Percentiles rank a stretch among this genome's conserved stretches.
Conservation (phyloP, 1,140 invertebrate species). For the Zaprionus capensis region DNA sequence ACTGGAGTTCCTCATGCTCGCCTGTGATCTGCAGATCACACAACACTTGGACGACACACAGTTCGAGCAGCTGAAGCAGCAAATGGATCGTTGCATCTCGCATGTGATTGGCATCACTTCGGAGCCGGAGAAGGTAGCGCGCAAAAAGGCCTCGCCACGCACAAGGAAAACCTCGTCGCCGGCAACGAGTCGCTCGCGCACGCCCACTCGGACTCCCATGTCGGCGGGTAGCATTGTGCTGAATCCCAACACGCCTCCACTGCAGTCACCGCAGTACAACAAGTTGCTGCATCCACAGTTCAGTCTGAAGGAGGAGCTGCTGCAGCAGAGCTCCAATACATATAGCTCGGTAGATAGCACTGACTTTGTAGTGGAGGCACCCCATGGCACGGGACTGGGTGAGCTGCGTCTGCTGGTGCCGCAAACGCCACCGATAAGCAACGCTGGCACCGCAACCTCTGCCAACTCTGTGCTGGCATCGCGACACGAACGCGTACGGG, state of each 20-base stretch:
- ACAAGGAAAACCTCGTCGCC: slow-evolving; percentile 83
- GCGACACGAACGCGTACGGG: slow-evolving; percentile 83
- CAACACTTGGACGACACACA: slow-evolving; percentile 89
- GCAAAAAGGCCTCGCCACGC: slow-evolving; percentile 85
- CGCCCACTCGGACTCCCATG: slow-evolving; percentile 77
- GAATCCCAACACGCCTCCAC: slow-evolving; percentile 73
- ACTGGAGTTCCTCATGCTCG: slow-evolving; percentile 92
- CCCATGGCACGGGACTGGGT: slow-evolving; percentile 42
- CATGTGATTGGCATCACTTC: slow-evolving; percentile 90
- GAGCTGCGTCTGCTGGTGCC: slow-evolving; percentile 75
- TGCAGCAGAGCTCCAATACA: slow-evolving; percentile 56
- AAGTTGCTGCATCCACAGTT: slow-evolving; percentile 80
- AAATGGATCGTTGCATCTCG: slow-evolving; percentile 91
- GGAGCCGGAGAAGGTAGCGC: slow-evolving; percentile 84
- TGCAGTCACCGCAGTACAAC: slow-evolving; percentile 79
- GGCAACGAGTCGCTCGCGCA: slow-evolving; percentile 73
- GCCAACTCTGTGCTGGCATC: slow-evolving; percentile 61
- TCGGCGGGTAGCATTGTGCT: slow-evolving; percentile 72
- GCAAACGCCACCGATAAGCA: slow-evolving; percentile 58
- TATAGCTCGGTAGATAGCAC: slow-evolving; percentile 63
- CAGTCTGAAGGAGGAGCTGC: slow-evolving; percentile 77
- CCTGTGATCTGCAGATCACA: slow-evolving; percentile 92
- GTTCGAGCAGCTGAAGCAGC: slow-evolving; percentile 90
- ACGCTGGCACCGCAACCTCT: slow-evolving; percentile 26
- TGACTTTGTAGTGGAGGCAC: slow-evolving; percentile 52